Conservation (phyloP, 2,888 invertebrate species). For the Antitype chi region DNA sequence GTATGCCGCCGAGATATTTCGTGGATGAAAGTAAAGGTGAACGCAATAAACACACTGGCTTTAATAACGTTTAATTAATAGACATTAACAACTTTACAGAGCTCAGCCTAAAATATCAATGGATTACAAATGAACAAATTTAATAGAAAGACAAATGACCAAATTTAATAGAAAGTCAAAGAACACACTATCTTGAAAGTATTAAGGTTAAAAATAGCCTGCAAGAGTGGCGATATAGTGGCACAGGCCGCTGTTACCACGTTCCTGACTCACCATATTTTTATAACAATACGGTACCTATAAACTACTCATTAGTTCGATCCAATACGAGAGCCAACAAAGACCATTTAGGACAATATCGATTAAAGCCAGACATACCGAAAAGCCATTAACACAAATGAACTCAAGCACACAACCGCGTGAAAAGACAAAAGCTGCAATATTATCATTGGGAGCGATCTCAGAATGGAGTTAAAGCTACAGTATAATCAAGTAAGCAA, state of each 20-base stretch:
- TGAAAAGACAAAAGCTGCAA: constrained; percentile 32
- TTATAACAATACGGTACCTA: background rate
- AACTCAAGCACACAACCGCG: constrained; percentile 2
- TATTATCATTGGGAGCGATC: constrained; percentile 30
- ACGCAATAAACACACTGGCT: background rate
- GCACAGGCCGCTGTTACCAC: no score
- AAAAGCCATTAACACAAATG: constrained; percentile 33
- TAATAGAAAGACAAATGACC: background rate
- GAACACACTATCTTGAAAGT: background rate
- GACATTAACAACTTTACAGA: background rate
- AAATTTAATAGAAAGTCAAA: background rate
- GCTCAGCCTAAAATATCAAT: background rate
- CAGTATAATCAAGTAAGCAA: constrained; percentile 1
- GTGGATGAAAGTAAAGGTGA: no score
- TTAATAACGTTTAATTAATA: background rate
- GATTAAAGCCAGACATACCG: constrained; percentile 15
- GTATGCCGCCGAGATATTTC: no score
- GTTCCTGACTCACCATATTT: background rate
- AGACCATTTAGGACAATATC: constrained; percentile 7
- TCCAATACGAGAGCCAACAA: background rate
- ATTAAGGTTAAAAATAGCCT: background rate
- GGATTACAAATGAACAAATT: background rate
- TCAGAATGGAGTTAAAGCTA: constrained; percentile 32
- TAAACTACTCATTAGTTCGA: background rate
- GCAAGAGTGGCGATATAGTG: background rate